A percentile compares a stretch with the other conserved stretches of the same genome.
Evolutionary conservation across 2,888 invertebrate genomes (phyloP).

Genomic region (Pseudococcus viburni): DNA sequence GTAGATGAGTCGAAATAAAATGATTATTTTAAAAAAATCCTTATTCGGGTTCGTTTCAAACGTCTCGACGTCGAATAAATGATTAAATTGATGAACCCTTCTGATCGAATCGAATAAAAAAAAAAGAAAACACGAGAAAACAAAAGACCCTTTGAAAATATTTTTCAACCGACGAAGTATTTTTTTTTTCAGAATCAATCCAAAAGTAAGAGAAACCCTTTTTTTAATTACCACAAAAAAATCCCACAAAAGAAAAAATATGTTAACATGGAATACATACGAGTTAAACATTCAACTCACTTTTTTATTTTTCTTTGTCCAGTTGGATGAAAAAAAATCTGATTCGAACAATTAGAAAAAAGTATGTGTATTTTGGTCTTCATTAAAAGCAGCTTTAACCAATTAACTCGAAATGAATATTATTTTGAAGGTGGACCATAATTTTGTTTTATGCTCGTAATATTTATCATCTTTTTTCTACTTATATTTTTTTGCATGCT

Average conservation of each 20-base stretch:
- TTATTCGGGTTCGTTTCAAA: not conserved
- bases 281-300: not conserved
- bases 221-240: not conserved
- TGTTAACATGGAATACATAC: not conserved
- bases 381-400: conserved; percentile 58
- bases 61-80: conserved; percentile 3
- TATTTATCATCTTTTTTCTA: conserved; percentile 13
- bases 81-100: conserved; percentile 21
- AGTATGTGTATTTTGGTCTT: not conserved
- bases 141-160: not conserved
- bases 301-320: not conserved
- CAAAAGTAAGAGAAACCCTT: not conserved
- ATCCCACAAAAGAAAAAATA: not conserved
- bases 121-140: not conserved
- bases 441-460: not conserved
- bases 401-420: conserved; percentile 58
- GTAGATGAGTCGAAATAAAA: conserved; percentile 51
- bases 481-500: not conserved
- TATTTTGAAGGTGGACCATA: not conserved
- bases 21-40: conserved; percentile 58
- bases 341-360: conserved; percentile 1
- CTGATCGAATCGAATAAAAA: not conserved
- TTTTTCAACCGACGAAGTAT: not conserved
- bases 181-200: not conserved
- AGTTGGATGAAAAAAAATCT: not conserved